Percentiles rank a stretch among this genome's conserved stretches.
Conservation (phyloP, 2,888 invertebrate species). For the Cinara cedri region DNA sequence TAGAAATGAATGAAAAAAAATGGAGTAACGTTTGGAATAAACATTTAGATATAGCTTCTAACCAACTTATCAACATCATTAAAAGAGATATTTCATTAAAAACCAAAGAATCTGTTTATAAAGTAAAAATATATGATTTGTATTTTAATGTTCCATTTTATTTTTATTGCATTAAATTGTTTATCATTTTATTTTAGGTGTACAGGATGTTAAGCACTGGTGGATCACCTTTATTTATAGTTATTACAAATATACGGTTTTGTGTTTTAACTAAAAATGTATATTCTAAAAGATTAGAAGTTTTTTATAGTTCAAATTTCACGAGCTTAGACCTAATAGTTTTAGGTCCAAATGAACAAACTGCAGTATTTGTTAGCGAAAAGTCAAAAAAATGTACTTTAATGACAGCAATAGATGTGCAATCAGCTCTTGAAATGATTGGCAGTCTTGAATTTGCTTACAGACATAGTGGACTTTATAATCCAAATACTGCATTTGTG, state of each 20-base stretch:
- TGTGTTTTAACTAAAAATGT: conserved; percentile 47
- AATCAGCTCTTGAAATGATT: conserved; percentile 47
- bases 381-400: conserved; percentile 51
- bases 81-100: conserved; percentile 35
- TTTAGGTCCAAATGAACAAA: conserved; percentile 43
- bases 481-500: conserved; percentile 44
- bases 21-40: conserved; percentile 3
- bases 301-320: conserved; percentile 36
- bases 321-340: conserved; percentile 29
- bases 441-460: conserved; percentile 47
- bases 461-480: conserved; percentile 40
- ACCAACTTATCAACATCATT: conserved; percentile 21
- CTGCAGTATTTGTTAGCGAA: conserved; percentile 49
- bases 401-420: conserved; percentile 43
- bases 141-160: neutral
- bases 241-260: conserved; percentile 45
- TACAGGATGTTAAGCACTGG: conserved; percentile 46
- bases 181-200: conserved; percentile 28
- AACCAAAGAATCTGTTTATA: conserved; percentile 40
- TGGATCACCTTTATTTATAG: conserved; percentile 42
- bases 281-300: conserved; percentile 31
- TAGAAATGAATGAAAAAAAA: conserved; percentile 25
- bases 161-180: neutral
- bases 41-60: conserved; percentile 6
- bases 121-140: neutral